Evolutionary conservation across 2,797 vertebrate species (phyloP).

Genomic region (Orientallactaga sibirica): DNA sequence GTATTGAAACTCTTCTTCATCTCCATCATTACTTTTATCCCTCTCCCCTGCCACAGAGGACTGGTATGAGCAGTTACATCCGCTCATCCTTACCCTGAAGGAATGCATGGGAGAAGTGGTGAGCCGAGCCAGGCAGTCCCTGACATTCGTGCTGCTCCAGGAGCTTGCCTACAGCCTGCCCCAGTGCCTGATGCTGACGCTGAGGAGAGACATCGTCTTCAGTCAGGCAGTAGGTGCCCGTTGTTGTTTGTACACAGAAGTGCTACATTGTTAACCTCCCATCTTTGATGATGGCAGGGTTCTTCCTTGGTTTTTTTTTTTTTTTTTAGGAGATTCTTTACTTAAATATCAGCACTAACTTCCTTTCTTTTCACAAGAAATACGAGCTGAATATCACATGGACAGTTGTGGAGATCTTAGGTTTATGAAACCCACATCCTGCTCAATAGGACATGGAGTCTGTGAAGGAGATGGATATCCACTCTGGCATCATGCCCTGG

Average conservation of each 20-base stretch:
- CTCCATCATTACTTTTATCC: neutral
- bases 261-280: accelerated
- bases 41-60: conserved; percentile 87
- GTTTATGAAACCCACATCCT: neutral
- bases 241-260: neutral
- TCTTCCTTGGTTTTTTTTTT: neutral
- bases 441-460: neutral
- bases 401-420: neutral
- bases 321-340: neutral
- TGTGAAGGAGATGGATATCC: neutral
- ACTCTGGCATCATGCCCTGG: neutral
- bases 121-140: conserved; percentile 94
- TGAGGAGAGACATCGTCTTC: conserved; percentile 96
- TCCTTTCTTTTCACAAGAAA: neutral
- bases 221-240: conserved; percentile 95
- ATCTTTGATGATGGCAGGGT: neutral
- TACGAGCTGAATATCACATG: neutral
- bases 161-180: conserved; percentile 96
- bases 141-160: conserved; percentile 98
- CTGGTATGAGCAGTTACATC: conserved; percentile 95
- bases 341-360: neutral
- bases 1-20: neutral
- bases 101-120: conserved; percentile 96
- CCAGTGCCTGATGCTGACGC: conserved; percentile 95
- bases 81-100: conserved; percentile 93